Conservation (phyloP, 2,888 invertebrate species). For the Sinohyriopsis cumingii region DNA sequence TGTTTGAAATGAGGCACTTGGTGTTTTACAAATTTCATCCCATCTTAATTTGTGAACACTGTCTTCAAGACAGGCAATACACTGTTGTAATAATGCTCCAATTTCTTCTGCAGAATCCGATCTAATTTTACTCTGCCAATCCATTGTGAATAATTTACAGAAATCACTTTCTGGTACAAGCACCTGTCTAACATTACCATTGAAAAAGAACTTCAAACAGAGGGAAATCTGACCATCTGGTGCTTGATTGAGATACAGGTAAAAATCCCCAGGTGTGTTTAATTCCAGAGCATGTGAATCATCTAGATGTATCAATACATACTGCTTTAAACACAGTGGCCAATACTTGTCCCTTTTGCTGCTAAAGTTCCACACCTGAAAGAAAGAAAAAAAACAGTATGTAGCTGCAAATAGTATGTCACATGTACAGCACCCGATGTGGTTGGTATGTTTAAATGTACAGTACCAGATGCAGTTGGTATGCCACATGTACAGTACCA, state of each 20-base stretch:
- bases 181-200: slow-evolving; percentile 16
- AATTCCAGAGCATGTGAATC: no score
- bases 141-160: slow-evolving; percentile 41
- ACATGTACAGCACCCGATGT: no score
- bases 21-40: slow-evolving; percentile 30
- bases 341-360: no score
- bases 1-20: no score
- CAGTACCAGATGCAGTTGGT: no score
- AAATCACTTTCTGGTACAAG: slow-evolving; percentile 28
- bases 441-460: no score
- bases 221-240: slow-evolving; percentile 23
- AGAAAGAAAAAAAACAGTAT: no score
- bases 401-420: no score
- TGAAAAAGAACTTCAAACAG: slow-evolving; percentile 19
- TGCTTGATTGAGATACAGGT: slow-evolving; percentile 28
- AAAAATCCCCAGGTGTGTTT: slow-evolving; percentile 22
- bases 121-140: slow-evolving; percentile 28
- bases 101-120: slow-evolving; percentile 27
- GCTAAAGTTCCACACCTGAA: no score
- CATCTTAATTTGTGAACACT: slow-evolving; percentile 42
- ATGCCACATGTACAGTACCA: no score
- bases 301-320: no score
- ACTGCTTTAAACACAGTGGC: no score
- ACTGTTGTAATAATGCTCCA: slow-evolving; percentile 32
- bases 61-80: slow-evolving; percentile 40